Evolutionary conservation across 2,888 invertebrate genomes (phyloP).

Genomic region (Orchestes rusci): DNA sequence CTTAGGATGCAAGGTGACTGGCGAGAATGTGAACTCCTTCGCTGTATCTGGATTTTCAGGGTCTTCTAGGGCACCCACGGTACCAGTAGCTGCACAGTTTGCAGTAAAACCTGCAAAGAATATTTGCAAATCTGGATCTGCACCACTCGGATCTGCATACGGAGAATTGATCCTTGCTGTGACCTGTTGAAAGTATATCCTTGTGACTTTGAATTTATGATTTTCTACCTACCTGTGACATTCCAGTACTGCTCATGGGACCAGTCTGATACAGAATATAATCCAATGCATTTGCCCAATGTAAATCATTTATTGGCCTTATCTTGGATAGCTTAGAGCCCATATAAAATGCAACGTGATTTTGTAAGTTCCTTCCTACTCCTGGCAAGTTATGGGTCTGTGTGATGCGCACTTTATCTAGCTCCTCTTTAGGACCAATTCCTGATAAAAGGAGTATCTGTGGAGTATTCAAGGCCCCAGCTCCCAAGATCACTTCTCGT

Average conservation of each 20-base stretch:
- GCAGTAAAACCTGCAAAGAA: slow-evolving; percentile 61
- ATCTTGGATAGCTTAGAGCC: slow-evolving; percentile 50
- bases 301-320: slow-evolving; percentile 49
- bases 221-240: slow-evolving; percentile 19
- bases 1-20: slow-evolving; percentile 58
- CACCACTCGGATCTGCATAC: slow-evolving; percentile 52
- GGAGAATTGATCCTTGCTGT: slow-evolving; percentile 58
- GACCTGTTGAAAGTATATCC: slow-evolving; percentile 44
- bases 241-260: slow-evolving; percentile 55
- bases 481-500: slow-evolving; percentile 55
- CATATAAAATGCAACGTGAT: slow-evolving; percentile 58
- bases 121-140: slow-evolving; percentile 58
- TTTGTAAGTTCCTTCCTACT: slow-evolving; percentile 62
- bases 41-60: slow-evolving; percentile 37
- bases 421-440: slow-evolving; percentile 55
- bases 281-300: slow-evolving; percentile 56
- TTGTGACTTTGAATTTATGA: too few relatives aligned
- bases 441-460: slow-evolving; percentile 61
- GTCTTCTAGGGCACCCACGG: slow-evolving; percentile 41
- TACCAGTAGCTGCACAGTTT: slow-evolving; percentile 51
- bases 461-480: slow-evolving; percentile 60
- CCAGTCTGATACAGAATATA: slow-evolving; percentile 55
- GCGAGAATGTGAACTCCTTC: slow-evolving; percentile 46
- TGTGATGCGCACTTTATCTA: slow-evolving; percentile 53
- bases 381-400: slow-evolving; percentile 57